Conservation (phyloP, 2,113 vertebrate genomes). For the Paramormyrops kingsleyae region DNA sequence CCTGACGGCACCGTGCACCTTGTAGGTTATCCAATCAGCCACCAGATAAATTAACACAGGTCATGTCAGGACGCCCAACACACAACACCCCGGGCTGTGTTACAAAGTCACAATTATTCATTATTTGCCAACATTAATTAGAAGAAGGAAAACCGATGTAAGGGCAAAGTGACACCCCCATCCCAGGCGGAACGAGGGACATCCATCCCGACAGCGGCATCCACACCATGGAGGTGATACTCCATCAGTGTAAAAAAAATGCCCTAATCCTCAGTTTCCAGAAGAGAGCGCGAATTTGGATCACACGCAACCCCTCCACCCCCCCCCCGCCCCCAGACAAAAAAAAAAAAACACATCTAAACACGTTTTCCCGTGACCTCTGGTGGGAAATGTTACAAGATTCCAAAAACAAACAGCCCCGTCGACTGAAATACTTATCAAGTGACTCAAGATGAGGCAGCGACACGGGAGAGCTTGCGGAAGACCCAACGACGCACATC, state of each 20-base stretch:
- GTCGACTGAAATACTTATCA: conserved; percentile 20
- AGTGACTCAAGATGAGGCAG: background rate
- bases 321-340: background rate
- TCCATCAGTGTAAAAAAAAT: background rate
- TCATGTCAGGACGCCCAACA: background rate
- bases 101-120: background rate
- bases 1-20: background rate
- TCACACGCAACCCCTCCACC: background rate
- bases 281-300: background rate
- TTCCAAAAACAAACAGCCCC: conserved; percentile 18
- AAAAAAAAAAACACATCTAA: background rate
- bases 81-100: background rate
- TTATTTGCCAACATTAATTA: background rate
- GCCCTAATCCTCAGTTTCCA: background rate
- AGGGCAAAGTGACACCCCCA: background rate
- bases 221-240: background rate
- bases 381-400: conserved; percentile 7
- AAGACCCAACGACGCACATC: background rate
- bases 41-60: background rate
- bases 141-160: background rate
- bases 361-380: background rate
- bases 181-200: background rate
- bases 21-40: background rate
- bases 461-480: conserved; percentile 10
- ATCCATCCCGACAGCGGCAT: background rate